Evolutionary conservation across 2,113 vertebrate genomes (phyloP).

Genomic region (Xiphias gladius): DNA sequence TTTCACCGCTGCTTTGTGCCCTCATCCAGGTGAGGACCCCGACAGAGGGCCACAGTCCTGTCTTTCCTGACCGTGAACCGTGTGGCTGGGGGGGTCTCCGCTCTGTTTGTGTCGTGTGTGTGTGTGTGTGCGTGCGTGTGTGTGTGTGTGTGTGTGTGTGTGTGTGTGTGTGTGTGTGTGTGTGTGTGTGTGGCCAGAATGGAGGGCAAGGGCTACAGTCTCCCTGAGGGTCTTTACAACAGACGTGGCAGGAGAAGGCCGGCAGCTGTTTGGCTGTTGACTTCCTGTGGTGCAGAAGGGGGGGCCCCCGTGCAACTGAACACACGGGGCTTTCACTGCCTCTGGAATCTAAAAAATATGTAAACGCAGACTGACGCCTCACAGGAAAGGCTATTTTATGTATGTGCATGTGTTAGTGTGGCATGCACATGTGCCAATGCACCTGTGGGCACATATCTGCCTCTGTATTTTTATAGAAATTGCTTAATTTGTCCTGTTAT

Average conservation of each 20-base stretch:
- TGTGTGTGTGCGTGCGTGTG: constrained; percentile 42
- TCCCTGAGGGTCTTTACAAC: constrained; percentile 58
- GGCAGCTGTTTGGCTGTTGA: constrained; percentile 67
- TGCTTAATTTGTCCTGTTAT: constrained; percentile 19
- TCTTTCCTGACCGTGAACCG: constrained; percentile 45
- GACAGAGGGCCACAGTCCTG: constrained; percentile 16
- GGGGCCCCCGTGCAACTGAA: background rate
- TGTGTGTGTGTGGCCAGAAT: constrained; percentile 59
- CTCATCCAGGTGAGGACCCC: constrained; percentile 61
- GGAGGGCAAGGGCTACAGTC: constrained; percentile 22
- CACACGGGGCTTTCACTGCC: constrained; percentile 45
- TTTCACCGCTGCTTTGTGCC: constrained; percentile 55
- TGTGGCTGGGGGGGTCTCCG: background rate
- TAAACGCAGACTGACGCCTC: constrained; percentile 31
- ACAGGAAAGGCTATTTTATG: constrained; percentile 18
- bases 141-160: constrained; percentile 24
- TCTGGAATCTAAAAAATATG: constrained; percentile 58
- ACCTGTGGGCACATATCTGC: constrained; percentile 29
- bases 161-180: no score
- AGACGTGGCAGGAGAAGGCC: constrained; percentile 63
- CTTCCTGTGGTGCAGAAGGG: constrained; percentile 68
- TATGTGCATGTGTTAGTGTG: constrained; percentile 27
- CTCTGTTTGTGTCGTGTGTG: background rate
- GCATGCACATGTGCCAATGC: constrained; percentile 23
- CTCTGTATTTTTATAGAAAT: background rate